phyloP scores from a whole-genome alignment of 2,113 vertebrate genomes.

The Dinomys branickii region DNA sequence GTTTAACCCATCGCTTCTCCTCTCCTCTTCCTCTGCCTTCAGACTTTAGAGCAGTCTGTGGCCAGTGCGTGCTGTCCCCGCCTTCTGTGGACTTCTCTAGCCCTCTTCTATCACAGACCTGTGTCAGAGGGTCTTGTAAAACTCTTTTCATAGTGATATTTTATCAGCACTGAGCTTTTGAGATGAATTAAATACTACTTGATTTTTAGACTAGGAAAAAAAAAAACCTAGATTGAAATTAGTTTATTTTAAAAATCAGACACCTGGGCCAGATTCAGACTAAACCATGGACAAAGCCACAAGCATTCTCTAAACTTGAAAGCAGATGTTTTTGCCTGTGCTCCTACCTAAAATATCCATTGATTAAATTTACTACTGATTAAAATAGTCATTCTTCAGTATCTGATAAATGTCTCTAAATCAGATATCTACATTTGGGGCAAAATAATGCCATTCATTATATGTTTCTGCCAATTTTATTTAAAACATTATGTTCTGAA shows the following conservation, averaged over 20 bases:
- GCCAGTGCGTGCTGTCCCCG: fast-evolving
- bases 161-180: background rate
- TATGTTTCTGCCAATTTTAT: background rate
- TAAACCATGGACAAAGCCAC: background rate
- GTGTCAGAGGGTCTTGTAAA: background rate
- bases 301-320: background rate
- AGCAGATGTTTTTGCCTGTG: background rate
- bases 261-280: background rate
- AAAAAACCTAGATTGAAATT: background rate
- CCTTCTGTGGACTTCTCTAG: background rate
- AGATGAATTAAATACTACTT: background rate
- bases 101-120: background rate
- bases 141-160: background rate
- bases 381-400: background rate
- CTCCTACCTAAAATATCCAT: background rate
- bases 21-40: background rate
- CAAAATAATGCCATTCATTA: background rate
- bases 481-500: background rate
- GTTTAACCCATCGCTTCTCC: background rate
- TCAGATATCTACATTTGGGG: background rate
- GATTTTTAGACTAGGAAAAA: background rate
- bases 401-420: background rate
- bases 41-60: background rate
- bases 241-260: background rate
- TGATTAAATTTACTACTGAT: background rate